Base-by-base conservation (phyloP, 2,888 invertebrate species). In the Archips xylosteana region DNA sequence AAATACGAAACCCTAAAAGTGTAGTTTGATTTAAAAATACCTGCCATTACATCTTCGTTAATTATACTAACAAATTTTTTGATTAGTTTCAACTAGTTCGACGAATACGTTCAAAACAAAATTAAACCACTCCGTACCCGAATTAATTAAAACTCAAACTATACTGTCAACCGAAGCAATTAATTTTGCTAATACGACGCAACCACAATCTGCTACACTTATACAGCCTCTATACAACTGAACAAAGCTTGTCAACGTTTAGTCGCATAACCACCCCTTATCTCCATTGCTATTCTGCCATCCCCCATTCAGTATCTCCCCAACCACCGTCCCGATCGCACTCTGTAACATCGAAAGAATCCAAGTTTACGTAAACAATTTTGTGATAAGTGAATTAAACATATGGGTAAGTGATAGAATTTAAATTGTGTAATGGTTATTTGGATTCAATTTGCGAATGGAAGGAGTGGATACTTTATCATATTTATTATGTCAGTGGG, bases 241-340 rank as follows among this genome's bases (percentile, higher is more conserved):
- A 51, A 57, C 57, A 57, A 57, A 36, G 36, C 60, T 60, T 57
- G 57, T 60, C 36, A 60, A 60, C 60, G 60, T 36, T 59, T 32
- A 32, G 12, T 32, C 32, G 12, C 1, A 32, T 54, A 63, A 39
- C 72, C 47, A 51, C 73, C 68, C 68, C 57, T n/a, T 64, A 63
- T 68, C 68, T 42, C 32, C n/a, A 9, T 34, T 13, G 54, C 54
- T n/a, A 15, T 51, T 6, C 64, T 39, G 23, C 10, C 57, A 63
- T 51, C 68, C 63, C 67, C 71, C 34, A 65, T 77, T 80, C 79
- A 83, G 83, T 83, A 74, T 51, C 74, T 15, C 70, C 45, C 59
- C 73, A 77, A 71, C 78, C 80, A 76, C 69, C 74, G 77, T 3
- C 5, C 54, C 74, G 78, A 78, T 71, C 72, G 78, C 74, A 77